A percentile compares a stretch with the other conserved stretches of the same genome.
phyloP scores from a whole-genome alignment of 2,113 vertebrate species.

The Etheostoma spectabile region DNA sequence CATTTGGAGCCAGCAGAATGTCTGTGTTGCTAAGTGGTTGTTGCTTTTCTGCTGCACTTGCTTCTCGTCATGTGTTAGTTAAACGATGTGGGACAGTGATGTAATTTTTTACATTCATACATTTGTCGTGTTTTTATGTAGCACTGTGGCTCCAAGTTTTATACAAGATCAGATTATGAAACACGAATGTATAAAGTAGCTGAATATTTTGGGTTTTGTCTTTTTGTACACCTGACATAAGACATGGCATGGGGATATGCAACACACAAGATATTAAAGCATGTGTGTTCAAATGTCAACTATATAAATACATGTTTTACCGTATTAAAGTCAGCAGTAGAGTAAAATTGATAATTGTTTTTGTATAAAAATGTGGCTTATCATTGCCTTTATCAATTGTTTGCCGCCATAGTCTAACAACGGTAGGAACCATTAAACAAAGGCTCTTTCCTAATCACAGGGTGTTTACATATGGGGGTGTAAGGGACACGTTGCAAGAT shows the following conservation, averaged over 20 bases:
- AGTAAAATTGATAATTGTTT: neutral
- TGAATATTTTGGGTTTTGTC: neutral
- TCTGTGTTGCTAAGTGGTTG: neutral
- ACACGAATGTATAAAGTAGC: neutral
- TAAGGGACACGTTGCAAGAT: neutral
- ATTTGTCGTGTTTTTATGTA: neutral
- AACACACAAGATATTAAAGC: neutral
- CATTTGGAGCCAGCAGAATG: neutral
- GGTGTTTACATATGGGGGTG: slow-evolving; percentile 17
- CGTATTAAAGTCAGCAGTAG: neutral
- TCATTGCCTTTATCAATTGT: neutral
- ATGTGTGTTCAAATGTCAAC: neutral
- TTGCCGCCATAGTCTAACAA: neutral
- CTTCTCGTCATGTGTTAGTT: no score
- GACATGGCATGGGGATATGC: neutral
- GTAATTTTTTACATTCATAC: no score
- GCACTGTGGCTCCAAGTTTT: neutral
- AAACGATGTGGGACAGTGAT: no score
- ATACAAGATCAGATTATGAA: neutral
- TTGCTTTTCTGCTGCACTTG: neutral
- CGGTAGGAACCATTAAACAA: neutral
- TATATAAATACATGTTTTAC: neutral
- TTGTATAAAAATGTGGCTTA: neutral
- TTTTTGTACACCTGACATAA: neutral
- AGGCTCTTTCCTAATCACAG: neutral